phyloP scores from a whole-genome alignment of 1,140 invertebrate species.

The Ericerus pela region DNA sequence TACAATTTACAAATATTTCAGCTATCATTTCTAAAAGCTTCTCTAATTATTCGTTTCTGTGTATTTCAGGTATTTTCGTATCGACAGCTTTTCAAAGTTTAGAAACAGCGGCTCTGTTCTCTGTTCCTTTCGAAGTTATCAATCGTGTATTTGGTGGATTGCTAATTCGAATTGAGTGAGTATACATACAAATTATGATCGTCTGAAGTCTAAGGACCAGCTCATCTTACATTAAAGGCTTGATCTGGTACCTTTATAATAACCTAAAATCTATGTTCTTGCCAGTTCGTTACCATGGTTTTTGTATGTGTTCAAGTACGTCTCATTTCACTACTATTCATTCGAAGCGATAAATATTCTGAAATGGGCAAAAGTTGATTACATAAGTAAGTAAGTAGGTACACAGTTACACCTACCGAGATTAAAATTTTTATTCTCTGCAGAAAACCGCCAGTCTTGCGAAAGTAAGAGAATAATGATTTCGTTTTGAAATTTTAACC shows the following conservation, averaged over 20 bases:
- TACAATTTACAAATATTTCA: too few species aligned
- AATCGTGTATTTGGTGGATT: conserved; percentile 45
- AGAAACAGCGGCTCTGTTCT: conserved; percentile 40
- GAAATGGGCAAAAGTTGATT: conserved; percentile 45
- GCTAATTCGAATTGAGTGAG: conserved; percentile 40
- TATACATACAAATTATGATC: too few species aligned
- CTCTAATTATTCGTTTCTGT: background rate
- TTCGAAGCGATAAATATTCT: conserved; percentile 49
- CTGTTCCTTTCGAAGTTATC: conserved; percentile 47
- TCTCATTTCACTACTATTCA: conserved; percentile 52
- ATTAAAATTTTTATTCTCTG: too few species aligned
- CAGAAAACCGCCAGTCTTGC: too few species aligned
- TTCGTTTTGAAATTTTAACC: too few species aligned
- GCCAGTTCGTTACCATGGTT: conserved; percentile 33
- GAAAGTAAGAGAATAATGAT: too few species aligned
- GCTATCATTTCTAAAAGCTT: too few species aligned
- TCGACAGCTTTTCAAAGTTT: conserved; percentile 47
- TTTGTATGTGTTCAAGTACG: conserved; percentile 40
- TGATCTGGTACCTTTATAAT: too few species aligned
- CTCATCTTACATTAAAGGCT: too few species aligned
- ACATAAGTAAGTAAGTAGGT: conserved; percentile 37
- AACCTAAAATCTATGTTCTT: too few species aligned
- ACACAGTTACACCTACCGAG: too few species aligned
- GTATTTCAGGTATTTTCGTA: conserved; percentile 39
- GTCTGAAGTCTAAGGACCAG: too few species aligned